Conservation (phyloP, 2,888 invertebrate species). For the Cryptus armator region DNA sequence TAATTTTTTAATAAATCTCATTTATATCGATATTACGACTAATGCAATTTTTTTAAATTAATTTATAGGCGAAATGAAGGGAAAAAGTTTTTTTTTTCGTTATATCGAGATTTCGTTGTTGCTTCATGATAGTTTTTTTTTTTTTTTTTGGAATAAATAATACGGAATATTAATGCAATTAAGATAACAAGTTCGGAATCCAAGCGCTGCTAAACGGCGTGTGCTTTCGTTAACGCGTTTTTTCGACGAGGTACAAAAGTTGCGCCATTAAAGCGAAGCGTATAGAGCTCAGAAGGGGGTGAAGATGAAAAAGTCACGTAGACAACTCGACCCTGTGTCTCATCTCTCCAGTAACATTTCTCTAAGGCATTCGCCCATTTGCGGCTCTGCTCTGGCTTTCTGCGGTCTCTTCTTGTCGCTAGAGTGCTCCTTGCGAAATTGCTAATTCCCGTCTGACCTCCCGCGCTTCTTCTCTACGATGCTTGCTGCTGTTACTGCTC, state of each 20-base stretch:
- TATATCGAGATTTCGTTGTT: no score
- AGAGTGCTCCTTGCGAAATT: slow-evolving; percentile 52
- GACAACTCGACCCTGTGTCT: slow-evolving; percentile 39
- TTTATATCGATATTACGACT: no score
- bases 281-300: neutral
- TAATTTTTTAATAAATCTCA: no score
- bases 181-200: neutral
- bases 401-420: slow-evolving; percentile 52
- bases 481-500: neutral
- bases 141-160: neutral
- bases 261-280: neutral
- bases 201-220: neutral
- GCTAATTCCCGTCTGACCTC: slow-evolving; percentile 58
- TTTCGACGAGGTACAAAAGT: neutral
- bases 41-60: no score
- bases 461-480: slow-evolving; percentile 34
- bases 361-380: slow-evolving; percentile 45
- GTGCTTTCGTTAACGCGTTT: neutral
- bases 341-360: slow-evolving; percentile 40
- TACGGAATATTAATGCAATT: neutral
- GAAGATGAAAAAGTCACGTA: slow-evolving; percentile 11
- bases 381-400: slow-evolving; percentile 39
- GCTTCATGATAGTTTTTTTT: no score
- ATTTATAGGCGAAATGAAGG: no score
- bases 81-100: no score